Evolutionary conservation across 2,888 invertebrate species (phyloP), one percentile per base, ranked within the genome.

Genomic region (Silvanus unidentatus): DNA sequence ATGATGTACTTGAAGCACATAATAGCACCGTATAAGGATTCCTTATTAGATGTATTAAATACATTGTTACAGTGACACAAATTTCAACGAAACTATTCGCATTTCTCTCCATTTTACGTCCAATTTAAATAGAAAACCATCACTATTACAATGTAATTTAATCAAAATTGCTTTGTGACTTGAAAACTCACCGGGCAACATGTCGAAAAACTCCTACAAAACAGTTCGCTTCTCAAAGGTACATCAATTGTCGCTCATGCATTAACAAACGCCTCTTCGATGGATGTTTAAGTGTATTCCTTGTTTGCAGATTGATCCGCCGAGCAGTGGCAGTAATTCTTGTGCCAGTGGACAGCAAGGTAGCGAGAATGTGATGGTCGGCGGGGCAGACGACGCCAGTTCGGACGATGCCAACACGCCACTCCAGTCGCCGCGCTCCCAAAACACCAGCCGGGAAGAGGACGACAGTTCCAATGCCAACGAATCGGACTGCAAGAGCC

Each of bases 391-490:
- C 38, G 66, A 62, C 44, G 66, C 61, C 47, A 71, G 72, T 54
- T 70, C 69, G 16, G 71, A 71, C 52, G 71, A 71, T 43, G 69
- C 67, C 42, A 66, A 65, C 47, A 71, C 71, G 38, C 70, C 71
- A 3, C 54, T 69, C 36, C 70, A 70, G 37, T 69, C 69, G 11
- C 72, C 81, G 45, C 81, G 81, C 14, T 84, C 84, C 42, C 78
- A 81, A 51, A 69, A 71, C 54, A 71, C 70, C 43, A 69, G 68
- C 44, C 56, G 69, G 13, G 86, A 86, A 50, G 81, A 86, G 55
- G 85, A 86, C 54, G 81, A 81, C 65, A 81, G 81, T 54, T 82
- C 81, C 63, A 81, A 80, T 64, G 81, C 82, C 57, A 81, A 78
- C 57, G 82, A 83, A 64, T 79, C 79, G 40, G 82, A 83, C 56